Conservation (phyloP, 2,113 vertebrate genomes). For the Hyla sarda region DNA sequence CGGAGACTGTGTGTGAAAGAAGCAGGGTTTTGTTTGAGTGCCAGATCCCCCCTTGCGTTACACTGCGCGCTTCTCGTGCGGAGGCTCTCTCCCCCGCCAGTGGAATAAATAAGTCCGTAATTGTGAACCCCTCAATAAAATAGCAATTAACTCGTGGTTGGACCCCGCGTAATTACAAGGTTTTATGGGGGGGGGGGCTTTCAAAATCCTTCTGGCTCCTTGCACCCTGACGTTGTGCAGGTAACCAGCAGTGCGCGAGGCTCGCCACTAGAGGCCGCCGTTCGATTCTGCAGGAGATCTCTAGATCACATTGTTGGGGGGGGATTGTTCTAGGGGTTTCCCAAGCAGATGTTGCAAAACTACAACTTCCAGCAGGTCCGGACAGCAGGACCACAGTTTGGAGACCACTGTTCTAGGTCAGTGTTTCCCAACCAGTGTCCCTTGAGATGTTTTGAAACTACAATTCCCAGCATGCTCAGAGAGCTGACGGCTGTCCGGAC, state of each 20-base stretch:
- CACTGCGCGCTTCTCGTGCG: conserved; percentile 59
- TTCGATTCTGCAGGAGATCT: too few species aligned
- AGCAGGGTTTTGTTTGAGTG: conserved; percentile 70
- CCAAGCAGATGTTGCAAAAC: too few species aligned
- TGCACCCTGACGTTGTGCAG: conserved; percentile 12
- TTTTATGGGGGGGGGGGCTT: conserved; percentile 54
- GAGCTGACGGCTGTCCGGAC: too few species aligned
- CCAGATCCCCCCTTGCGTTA: conserved; percentile 65
- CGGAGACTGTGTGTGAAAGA: conserved; percentile 70
- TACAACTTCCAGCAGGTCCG: too few species aligned
- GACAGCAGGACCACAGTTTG: too few species aligned
- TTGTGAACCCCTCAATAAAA: conserved; percentile 71
- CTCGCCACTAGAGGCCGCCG: background rate
- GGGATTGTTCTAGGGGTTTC: too few species aligned
- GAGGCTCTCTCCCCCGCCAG: conserved; percentile 60
- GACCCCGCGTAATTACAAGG: conserved; percentile 61
- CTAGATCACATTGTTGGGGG: too few species aligned
- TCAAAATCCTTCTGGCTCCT: conserved; percentile 60
- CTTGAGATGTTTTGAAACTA: background rate
- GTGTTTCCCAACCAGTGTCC: too few species aligned
- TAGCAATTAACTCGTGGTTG: conserved; percentile 66
- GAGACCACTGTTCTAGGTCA: too few species aligned
- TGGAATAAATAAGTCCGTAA: conserved; percentile 64
- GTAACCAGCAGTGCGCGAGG: background rate
- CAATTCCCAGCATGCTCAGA: background rate